phyloP scores from a whole-genome alignment of 2,113 vertebrate species.

The Lates calcarifer region DNA sequence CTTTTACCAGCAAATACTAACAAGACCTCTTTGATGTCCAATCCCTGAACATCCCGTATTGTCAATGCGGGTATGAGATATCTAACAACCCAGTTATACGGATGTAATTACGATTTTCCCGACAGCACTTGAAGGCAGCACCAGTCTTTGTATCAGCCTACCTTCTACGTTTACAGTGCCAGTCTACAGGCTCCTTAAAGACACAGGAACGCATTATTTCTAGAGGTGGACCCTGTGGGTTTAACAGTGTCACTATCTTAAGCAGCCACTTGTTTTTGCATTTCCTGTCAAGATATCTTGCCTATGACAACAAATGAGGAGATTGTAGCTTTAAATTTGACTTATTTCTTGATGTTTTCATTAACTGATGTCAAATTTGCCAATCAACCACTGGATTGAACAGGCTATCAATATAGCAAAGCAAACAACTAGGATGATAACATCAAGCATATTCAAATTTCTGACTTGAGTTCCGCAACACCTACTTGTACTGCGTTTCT shows the following conservation, averaged over 20 bases:
- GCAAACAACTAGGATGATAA: conserved; percentile 76
- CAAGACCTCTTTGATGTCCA: conserved; percentile 42
- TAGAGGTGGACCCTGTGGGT: conserved; percentile 77
- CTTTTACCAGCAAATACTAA: conserved; percentile 64
- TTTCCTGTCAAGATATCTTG: conserved; percentile 79
- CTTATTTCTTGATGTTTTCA: conserved; percentile 95
- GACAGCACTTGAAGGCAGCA: conserved; percentile 81
- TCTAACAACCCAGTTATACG: conserved; percentile 2
- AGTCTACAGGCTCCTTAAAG: conserved; percentile 99
- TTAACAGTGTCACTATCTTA: conserved; percentile 76
- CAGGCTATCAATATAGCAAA: conserved; percentile 72
- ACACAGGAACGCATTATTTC: conserved; percentile 90
- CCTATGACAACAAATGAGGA: conserved; percentile 88
- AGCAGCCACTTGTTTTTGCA: conserved; percentile 76
- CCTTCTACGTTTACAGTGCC: conserved; percentile 97
- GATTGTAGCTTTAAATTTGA: conserved; percentile 99
- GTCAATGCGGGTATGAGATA: conserved; percentile 23
- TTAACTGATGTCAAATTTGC: conserved; percentile 89
- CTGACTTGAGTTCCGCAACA: conserved; percentile 99
- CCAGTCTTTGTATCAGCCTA: conserved; percentile 90
- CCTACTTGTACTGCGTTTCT: conserved; percentile 97
- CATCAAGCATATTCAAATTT: conserved; percentile 90
- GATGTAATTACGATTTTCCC: conserved; percentile 46
- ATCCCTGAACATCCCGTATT: conserved; percentile 15
- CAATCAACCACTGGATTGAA: conserved; percentile 96